Evolutionary conservation across 2,888 invertebrate genomes (phyloP).

Genomic region (Schizaphis graminum): DNA sequence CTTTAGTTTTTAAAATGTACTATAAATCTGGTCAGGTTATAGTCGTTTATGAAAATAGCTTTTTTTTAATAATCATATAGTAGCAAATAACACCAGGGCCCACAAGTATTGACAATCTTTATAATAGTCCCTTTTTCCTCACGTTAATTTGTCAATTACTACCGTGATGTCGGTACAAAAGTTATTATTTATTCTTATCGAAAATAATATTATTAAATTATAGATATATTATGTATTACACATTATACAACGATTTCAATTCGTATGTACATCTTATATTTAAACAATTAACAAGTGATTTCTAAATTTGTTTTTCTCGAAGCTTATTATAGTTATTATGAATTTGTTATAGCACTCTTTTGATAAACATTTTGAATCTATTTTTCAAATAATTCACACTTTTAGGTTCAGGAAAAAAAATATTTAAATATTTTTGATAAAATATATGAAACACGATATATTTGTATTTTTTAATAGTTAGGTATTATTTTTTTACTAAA

Average conservation of each 20-base stretch:
- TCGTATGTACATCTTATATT: conserved; percentile 1
- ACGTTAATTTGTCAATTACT: background rate
- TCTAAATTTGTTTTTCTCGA: background rate
- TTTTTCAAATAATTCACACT: background rate
- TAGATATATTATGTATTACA: background rate
- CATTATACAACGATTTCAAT: background rate
- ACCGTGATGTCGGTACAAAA: background rate
- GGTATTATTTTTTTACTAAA: background rate
- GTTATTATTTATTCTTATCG: background rate
- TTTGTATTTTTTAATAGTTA: background rate
- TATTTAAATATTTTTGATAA: background rate
- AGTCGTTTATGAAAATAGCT: background rate
- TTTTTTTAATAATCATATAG: background rate
- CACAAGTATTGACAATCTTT: background rate
- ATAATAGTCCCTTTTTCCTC: background rate
- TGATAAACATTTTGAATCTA: background rate
- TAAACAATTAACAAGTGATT: conserved; percentile 1
- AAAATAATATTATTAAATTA: conserved; percentile 1
- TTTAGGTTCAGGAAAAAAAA: background rate
- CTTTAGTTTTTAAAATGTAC: background rate
- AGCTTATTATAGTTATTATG: background rate
- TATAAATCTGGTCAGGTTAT: background rate
- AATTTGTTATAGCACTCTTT: background rate
- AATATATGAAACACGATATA: background rate
- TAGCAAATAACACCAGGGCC: background rate